Conservation (phyloP, 2,797 vertebrate species). For the Perdix hodgsoniae region DNA sequence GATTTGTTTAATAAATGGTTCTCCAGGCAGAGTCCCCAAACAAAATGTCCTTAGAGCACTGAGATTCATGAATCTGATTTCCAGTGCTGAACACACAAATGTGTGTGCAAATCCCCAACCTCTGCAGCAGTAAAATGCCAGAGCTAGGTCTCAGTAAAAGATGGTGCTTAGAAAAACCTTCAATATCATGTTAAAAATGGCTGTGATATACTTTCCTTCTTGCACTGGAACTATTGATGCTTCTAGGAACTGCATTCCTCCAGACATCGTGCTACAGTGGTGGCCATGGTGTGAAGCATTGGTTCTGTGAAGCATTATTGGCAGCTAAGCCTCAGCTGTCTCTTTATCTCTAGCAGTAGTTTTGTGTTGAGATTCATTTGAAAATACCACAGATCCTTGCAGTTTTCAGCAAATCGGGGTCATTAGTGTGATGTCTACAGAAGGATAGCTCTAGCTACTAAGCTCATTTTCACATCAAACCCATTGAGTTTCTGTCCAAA, state of each 20-base stretch:
- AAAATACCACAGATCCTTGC: not conserved
- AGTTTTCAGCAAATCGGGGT: not conserved
- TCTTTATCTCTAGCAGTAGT: not conserved
- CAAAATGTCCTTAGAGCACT: not conserved
- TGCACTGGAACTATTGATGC: not conserved
- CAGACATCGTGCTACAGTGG: rapidly evolving
- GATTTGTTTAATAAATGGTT: slow-evolving; percentile 12
- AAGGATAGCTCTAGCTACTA: not conserved
- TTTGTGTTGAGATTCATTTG: not conserved
- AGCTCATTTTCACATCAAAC: not conserved
- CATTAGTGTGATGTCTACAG: not conserved
- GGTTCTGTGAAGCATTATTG: not conserved
- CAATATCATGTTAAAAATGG: not conserved
- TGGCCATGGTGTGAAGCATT: not conserved
- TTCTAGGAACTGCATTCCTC: not conserved
- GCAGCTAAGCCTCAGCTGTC: not conserved
- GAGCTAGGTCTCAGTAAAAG: not conserved
- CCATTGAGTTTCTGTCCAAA: not conserved
- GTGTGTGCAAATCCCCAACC: not conserved
- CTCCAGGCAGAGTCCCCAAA: not conserved
- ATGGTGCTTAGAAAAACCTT: not conserved
- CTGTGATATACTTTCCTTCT: not conserved
- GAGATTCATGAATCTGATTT: not conserved
- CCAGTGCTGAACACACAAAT: rapidly evolving
- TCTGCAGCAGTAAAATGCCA: not conserved